A percentile compares a stretch with the other conserved stretches of the same genome.
Conservation (phyloP, 2,113 vertebrate species). For the Cavia porcellus region DNA sequence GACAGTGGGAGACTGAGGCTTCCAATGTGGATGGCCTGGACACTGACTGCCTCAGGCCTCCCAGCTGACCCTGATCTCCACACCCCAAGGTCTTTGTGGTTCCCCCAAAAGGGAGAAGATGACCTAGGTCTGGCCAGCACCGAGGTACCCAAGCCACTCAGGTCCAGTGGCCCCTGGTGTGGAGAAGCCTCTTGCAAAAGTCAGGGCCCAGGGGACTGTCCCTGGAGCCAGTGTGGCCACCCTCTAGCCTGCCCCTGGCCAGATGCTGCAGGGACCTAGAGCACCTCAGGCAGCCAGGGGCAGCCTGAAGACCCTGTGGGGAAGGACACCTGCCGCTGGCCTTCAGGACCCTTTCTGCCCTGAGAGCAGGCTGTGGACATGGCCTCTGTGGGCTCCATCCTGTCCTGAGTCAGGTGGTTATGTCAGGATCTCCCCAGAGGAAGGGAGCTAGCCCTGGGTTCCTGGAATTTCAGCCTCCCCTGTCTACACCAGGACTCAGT, state of each 20-base stretch:
- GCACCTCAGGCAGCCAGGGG: not conserved
- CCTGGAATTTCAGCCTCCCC: not conserved
- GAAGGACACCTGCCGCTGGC: fast-evolving
- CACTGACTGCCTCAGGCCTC: not conserved
- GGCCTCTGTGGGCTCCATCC: not conserved
- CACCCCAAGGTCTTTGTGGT: not conserved
- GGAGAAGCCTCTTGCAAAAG: not conserved
- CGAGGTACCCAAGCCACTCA: not conserved
- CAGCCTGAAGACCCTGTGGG: not conserved
- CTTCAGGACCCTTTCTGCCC: not conserved
- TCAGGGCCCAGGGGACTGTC: not conserved
- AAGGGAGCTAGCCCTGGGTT: fast-evolving
- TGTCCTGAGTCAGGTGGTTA: not conserved
- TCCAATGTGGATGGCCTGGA: not conserved
- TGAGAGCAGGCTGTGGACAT: not conserved
- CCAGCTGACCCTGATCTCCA: not conserved
- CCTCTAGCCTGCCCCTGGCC: fast-evolving
- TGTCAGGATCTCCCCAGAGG: not conserved
- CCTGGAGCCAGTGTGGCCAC: not conserved
- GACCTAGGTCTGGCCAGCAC: not conserved
- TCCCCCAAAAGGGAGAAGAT: not conserved
- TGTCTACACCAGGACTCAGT: not conserved
- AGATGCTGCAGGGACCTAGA: not conserved
- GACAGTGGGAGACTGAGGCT: not conserved
- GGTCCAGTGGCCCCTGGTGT: not conserved